Percentiles rank a stretch among this genome's conserved stretches.
Evolutionary conservation across 2,888 invertebrate genomes (phyloP).

Genomic region (Crossocerus cetratus): DNA sequence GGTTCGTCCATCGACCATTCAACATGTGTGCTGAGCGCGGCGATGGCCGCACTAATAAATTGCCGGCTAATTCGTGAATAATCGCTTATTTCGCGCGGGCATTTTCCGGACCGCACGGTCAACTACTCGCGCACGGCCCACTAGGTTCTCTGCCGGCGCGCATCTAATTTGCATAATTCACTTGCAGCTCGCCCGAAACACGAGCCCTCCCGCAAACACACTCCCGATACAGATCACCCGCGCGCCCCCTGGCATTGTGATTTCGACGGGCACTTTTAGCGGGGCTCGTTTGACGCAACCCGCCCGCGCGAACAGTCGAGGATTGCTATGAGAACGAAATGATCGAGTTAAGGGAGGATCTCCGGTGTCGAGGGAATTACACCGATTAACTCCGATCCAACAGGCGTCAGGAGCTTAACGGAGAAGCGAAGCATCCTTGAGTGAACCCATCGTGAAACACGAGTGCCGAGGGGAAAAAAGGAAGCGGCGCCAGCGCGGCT

Average conservation of each 20-base stretch:
- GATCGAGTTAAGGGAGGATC: background rate
- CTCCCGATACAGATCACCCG: constrained; percentile 38
- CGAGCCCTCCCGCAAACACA: constrained; percentile 41
- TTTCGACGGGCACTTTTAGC: background rate
- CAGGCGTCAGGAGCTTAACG: too few species aligned
- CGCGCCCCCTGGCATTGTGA: background rate
- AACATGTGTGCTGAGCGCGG: constrained; percentile 11
- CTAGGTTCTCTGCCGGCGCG: constrained; percentile 24
- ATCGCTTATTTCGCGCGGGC: constrained; percentile 56
- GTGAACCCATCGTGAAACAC: too few species aligned
- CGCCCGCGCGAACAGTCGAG: too few species aligned
- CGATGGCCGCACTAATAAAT: constrained; percentile 42
- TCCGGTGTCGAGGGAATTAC: background rate
- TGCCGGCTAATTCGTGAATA: constrained; percentile 55
- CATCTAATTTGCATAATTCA: constrained; percentile 61
- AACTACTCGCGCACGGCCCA: background rate
- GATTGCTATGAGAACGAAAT: too few species aligned
- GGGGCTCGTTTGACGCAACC: background rate
- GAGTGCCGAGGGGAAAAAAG: too few species aligned
- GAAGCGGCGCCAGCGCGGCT: too few species aligned
- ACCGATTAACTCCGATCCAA: too few species aligned
- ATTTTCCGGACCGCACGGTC: constrained; percentile 46
- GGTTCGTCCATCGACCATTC: constrained; percentile 29
- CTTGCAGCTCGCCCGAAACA: constrained; percentile 39
- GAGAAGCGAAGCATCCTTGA: too few species aligned